These are phyloP conservation scores for Nilaparvata lugens DNA, from an alignment of 1,140 invertebrate species.

Conservation along the genomic window DNA sequence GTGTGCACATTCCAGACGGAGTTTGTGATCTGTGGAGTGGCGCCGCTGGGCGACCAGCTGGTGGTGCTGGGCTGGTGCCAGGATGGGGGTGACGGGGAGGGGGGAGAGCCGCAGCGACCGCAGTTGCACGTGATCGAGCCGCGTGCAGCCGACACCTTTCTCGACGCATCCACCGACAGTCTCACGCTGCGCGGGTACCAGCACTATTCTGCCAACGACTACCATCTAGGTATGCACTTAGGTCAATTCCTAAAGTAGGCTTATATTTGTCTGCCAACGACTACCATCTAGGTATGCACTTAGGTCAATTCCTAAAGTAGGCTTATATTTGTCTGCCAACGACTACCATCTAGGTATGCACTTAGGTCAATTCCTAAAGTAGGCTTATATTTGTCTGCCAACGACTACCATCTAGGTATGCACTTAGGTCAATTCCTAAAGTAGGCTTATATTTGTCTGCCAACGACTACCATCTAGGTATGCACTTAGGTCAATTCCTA, in stretches of 20 bases:
- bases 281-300: constrained; percentile 82
- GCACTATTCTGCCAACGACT: constrained; percentile 85
- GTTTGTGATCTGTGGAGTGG: constrained; percentile 86
- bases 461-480: too few species aligned
- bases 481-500: too few species aligned
- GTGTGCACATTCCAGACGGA: constrained; percentile 82
- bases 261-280: constrained; percentile 86
- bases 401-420: constrained; percentile 85
- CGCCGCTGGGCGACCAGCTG: constrained; percentile 69
- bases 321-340: too few species aligned
- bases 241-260: too few species aligned
- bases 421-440: too few species aligned
- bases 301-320: too few species aligned
- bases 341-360: constrained; percentile 87
- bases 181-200: constrained; percentile 56
- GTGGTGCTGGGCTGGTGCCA: constrained; percentile 72
- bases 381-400: too few species aligned
- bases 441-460: too few species aligned
- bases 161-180: constrained; percentile 61
- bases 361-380: too few species aligned
- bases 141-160: constrained; percentile 48
- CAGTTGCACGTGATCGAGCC: constrained; percentile 81
- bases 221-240: constrained; percentile 80
- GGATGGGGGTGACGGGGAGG: constrained; percentile 50
- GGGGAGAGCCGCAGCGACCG: constrained; percentile 64